Base-by-base conservation (phyloP, 2,113 vertebrate genomes). In the Ia io region DNA sequence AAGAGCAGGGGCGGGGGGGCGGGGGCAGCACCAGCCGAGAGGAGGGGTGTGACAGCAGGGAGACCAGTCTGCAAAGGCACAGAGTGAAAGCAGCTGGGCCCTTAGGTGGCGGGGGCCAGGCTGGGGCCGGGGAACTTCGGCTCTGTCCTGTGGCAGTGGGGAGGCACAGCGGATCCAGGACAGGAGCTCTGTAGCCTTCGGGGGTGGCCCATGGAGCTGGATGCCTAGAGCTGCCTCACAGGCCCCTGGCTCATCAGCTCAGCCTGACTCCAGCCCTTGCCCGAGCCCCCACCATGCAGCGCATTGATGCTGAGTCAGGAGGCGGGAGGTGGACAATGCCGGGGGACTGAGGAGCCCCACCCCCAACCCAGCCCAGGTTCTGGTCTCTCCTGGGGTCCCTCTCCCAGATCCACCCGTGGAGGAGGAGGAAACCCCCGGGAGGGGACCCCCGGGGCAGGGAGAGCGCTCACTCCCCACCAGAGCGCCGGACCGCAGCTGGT, bases 401-500 rank as follows among this genome's bases (percentile, higher is more conserved):
- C 37, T 73, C 25, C 44, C 40, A 40, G 28, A 35, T 2, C 32
- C 83, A 44, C 22, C 3, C 7, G 30, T 16, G 4, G 9, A 44
- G 8, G 49, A 47, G 56, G n/a, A 44, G 42, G 51, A 35, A n/a
- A 28, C 17, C 23, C 35, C 44, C 71, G 28, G 32, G 14, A 2
- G 14, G 1, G 5, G 53, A 42, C 20, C 30, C 70, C 84, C 80
- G 42, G 47, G 35, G n/a, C 59, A 44, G 11, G 18, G 70, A 56
- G 42, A 25, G 20, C 0, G 0, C 9, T 18, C 13, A 14, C 53
- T 5, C 40, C 35, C 47, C 32, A 10, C 5, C 0, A 3, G 56
- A 30, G 40, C 61, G 42, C 65, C 74, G 18, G 59, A 14, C 11
- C 74, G 1, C 59, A 56, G 86, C 67, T 56, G 44, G n/a, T 14